phyloP scores from a whole-genome alignment of 2,888 invertebrate genomes.

The Synergus itoensis region DNA sequence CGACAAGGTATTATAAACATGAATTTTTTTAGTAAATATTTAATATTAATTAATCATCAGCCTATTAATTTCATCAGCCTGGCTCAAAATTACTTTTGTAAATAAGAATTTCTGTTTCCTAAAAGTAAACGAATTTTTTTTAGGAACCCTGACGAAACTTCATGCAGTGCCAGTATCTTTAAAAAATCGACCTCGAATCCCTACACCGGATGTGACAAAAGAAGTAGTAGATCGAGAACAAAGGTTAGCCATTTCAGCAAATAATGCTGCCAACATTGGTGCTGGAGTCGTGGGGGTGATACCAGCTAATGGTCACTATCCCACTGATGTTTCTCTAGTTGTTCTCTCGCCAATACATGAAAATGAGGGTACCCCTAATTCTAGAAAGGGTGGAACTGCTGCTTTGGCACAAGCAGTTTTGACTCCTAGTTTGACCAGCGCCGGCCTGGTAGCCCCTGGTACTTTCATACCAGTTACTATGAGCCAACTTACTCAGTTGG shows the following conservation, averaged over 20 bases:
- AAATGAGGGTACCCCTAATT: conserved; percentile 82
- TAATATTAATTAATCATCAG: no score
- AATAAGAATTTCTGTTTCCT: not conserved
- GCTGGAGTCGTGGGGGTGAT: conserved; percentile 86
- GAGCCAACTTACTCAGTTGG: conserved; percentile 81
- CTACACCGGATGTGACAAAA: conserved; percentile 92
- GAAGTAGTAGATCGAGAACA: conserved; percentile 87
- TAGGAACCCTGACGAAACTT: conserved; percentile 83
- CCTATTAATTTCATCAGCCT: no score
- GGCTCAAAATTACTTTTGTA: not conserved
- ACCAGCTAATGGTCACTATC: conserved; percentile 79
- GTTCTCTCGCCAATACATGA: conserved; percentile 92
- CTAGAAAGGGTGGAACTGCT: conserved; percentile 81
- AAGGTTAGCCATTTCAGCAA: conserved; percentile 79
- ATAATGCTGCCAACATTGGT: conserved; percentile 76
- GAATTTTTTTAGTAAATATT: not conserved
- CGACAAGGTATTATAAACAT: conserved; percentile 81
- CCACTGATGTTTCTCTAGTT: conserved; percentile 85
- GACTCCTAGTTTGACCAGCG: conserved; percentile 81
- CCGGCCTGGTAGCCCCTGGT: conserved; percentile 78
- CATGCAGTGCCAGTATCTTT: conserved; percentile 85
- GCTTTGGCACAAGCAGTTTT: conserved; percentile 90
- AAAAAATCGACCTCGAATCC: conserved; percentile 91
- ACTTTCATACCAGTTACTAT: conserved; percentile 82
- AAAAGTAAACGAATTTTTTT: conserved; percentile 31